Evolutionary conservation across 1,140 invertebrate genomes (phyloP).

Genomic region (Phenacoccus solenopsis): DNA sequence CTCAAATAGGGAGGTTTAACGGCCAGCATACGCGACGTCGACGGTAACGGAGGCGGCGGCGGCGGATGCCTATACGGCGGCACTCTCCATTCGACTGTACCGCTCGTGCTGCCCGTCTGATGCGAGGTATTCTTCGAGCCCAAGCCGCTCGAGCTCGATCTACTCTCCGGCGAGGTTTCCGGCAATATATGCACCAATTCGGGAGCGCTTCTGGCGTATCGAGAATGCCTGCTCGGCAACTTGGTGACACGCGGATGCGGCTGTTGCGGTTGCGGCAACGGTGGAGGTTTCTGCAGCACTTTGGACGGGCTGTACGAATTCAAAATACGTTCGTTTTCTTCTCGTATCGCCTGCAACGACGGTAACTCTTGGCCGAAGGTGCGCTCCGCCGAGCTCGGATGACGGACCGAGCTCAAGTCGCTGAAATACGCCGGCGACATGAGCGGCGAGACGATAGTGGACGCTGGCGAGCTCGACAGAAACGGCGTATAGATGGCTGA

Average conservation of each 20-base stretch:
- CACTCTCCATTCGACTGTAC: conserved; percentile 48
- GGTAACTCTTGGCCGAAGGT: conserved; percentile 60
- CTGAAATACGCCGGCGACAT: conserved; percentile 60
- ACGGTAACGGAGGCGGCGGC: conserved; percentile 9
- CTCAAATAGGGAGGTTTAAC: conserved; percentile 5
- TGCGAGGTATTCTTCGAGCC: conserved; percentile 85
- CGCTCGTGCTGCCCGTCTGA: conserved; percentile 54
- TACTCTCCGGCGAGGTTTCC: conserved; percentile 70
- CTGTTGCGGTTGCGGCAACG: conserved; percentile 14
- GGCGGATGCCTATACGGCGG: conserved; percentile 58
- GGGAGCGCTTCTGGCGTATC: conserved; percentile 49
- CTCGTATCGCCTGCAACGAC: conserved; percentile 55
- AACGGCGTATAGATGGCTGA: conserved; percentile 38
- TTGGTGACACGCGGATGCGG: conserved; percentile 30
- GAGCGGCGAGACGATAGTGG: conserved; percentile 37
- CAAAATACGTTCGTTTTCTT: conserved; percentile 39
- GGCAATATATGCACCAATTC: conserved; percentile 34
- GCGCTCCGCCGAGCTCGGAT: conserved; percentile 61
- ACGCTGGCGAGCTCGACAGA: conserved; percentile 51
- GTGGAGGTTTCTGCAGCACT: not conserved
- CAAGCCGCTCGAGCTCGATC: conserved; percentile 76
- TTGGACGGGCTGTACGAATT: conserved; percentile 14
- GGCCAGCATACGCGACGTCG: not conserved
- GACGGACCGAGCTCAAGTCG: conserved; percentile 71
- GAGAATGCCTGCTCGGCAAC: conserved; percentile 45